These are phyloP conservation scores for Spatulosminthurus flaviceps DNA, from an alignment of 2,888 invertebrate species.

Conservation along the genomic window DNA sequence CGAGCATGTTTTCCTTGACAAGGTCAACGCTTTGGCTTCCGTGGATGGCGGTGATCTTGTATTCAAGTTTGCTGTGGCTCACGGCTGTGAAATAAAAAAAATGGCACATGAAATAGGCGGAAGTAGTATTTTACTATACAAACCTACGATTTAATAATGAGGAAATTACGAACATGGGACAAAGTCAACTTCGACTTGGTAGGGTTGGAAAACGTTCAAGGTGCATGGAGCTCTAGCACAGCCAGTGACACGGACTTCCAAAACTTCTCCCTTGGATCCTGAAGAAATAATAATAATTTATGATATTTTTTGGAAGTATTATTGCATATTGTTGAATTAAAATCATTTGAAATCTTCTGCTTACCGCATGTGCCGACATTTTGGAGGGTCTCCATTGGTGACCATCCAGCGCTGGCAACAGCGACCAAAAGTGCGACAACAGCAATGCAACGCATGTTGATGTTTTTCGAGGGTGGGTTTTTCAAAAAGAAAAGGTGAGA, in stretches of 20 bases:
- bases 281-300: neutral
- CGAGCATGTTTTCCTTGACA: neutral
- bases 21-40: too few relatives aligned
- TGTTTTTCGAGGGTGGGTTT: too few relatives aligned
- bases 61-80: neutral
- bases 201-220: neutral
- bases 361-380: conserved; percentile 34
- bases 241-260: conserved; percentile 46
- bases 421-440: conserved; percentile 44
- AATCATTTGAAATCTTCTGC: too few relatives aligned
- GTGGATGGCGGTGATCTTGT: conserved; percentile 21
- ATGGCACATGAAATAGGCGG: too few relatives aligned
- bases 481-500: too few relatives aligned
- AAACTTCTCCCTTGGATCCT: conserved; percentile 39
- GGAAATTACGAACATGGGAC: conserved; percentile 26
- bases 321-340: too few relatives aligned
- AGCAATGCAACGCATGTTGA: conserved; percentile 43
- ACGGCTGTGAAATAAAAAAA: neutral
- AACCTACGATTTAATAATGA: too few relatives aligned
- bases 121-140: too few relatives aligned
- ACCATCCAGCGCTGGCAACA: conserved; percentile 26
- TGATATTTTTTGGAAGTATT: neutral
- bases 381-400: neutral
- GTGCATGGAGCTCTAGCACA: conserved; percentile 35
- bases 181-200: conserved; percentile 43